phyloP scores from a whole-genome alignment of 2,888 invertebrate species.

The Escarpia spicata region DNA sequence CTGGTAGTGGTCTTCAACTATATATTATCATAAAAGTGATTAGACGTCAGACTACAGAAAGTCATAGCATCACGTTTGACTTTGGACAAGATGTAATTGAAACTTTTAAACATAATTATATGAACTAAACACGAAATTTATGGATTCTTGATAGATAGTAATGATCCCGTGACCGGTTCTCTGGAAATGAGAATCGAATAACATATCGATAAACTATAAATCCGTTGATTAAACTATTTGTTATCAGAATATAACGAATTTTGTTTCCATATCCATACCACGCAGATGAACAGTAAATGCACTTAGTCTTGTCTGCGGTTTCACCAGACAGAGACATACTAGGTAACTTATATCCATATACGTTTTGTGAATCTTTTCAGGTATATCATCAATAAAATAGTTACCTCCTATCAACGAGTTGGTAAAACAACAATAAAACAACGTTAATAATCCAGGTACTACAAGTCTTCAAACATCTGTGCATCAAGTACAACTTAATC shows the following conservation, averaged over 20 bases:
- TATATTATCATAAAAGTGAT: too few species aligned
- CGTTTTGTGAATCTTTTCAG: background rate
- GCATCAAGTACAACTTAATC: too few species aligned
- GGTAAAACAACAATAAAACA: background rate
- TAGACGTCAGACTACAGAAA: too few species aligned
- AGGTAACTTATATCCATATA: background rate
- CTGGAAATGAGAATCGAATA: background rate
- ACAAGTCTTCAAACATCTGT: too few species aligned
- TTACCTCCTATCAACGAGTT: background rate
- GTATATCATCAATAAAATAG: background rate
- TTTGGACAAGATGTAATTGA: too few species aligned
- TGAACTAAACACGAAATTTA: too few species aligned
- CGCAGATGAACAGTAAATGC: background rate
- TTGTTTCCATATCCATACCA: background rate
- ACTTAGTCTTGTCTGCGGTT: background rate
- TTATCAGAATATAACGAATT: background rate
- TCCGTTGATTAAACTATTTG: background rate
- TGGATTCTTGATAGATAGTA: too few species aligned
- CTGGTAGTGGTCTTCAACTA: too few species aligned
- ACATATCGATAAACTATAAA: background rate
- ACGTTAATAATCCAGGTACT: background rate
- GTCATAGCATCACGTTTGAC: too few species aligned
- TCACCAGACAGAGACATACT: background rate
- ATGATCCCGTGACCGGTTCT: background rate
- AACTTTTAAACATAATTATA: too few species aligned